phyloP scores from a whole-genome alignment of 2,888 invertebrate genomes.

The Oxystoma pomonae region DNA sequence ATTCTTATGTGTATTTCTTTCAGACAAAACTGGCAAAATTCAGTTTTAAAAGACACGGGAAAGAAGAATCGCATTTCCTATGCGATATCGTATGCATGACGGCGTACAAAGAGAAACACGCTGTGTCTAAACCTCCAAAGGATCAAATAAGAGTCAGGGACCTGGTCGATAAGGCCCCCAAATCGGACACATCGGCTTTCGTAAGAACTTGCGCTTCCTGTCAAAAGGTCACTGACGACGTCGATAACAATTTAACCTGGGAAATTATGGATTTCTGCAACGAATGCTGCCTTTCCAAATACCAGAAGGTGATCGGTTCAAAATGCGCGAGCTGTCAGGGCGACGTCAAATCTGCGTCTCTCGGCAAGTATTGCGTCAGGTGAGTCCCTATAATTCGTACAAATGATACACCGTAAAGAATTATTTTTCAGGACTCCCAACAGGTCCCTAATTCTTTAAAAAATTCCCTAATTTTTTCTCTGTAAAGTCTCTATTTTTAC shows the following conservation, averaged over 20 bases:
- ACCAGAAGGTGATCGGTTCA: constrained; percentile 70
- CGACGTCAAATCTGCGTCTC: constrained; percentile 68
- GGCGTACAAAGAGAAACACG: not conserved
- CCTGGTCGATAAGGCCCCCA: constrained; percentile 13
- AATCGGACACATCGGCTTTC: constrained; percentile 21
- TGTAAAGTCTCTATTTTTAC: too few species aligned
- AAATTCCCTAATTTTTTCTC: too few species aligned
- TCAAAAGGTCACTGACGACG: constrained; percentile 46
- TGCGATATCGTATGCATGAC: not conserved
- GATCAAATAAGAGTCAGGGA: constrained; percentile 29
- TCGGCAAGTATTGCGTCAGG: constrained; percentile 91
- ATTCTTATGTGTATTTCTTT: too few species aligned
- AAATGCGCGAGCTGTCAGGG: constrained; percentile 79
- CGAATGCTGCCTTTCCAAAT: constrained; percentile 70
- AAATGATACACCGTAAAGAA: too few species aligned
- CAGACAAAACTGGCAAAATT: constrained; percentile 48
- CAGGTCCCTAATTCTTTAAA: too few species aligned
- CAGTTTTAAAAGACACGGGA: constrained; percentile 46
- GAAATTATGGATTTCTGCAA: constrained; percentile 93
- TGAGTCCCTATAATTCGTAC: too few species aligned
- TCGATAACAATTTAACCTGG: constrained; percentile 74
- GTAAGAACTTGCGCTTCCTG: constrained; percentile 51
- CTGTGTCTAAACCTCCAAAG: not conserved
- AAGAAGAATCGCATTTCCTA: constrained; percentile 42
- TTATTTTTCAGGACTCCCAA: too few species aligned